Evolutionary conservation across 1,140 invertebrate genomes (phyloP).

Genomic region (Parapsyche elsis): DNA sequence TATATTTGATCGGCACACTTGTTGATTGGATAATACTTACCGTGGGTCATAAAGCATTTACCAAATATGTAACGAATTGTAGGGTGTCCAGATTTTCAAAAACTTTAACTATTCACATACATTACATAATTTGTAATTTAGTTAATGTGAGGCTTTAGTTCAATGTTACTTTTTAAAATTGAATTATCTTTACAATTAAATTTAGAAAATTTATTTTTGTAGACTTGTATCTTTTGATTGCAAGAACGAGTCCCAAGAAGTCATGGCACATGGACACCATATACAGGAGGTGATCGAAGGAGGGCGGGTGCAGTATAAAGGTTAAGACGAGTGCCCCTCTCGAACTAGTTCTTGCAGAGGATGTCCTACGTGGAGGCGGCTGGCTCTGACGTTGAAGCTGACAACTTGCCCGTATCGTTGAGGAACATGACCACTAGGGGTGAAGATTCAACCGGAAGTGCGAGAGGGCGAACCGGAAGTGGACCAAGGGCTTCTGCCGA

Average conservation of each 20-base stretch:
- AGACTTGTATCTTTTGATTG: neutral
- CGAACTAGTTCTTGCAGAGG: constrained; percentile 24
- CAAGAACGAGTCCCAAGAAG: neutral
- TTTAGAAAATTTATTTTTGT: too few species aligned
- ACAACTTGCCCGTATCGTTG: constrained; percentile 31
- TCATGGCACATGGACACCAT: neutral
- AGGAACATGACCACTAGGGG: constrained; percentile 40
- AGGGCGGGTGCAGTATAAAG: constrained; percentile 26
- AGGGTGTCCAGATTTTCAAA: constrained; percentile 16
- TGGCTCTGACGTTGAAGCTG: constrained; percentile 43
- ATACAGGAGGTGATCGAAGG: constrained; percentile 4
- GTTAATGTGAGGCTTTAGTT: neutral
- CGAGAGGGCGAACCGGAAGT: constrained; percentile 37
- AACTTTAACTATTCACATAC: neutral
- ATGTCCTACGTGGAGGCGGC: constrained; percentile 44
- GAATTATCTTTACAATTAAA: too few species aligned
- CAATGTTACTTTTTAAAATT: too few species aligned
- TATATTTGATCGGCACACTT: neutral
- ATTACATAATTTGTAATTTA: neutral
- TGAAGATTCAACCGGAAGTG: constrained; percentile 13
- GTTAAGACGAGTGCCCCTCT: neutral
- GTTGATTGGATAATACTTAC: neutral
- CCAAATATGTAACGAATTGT: neutral
- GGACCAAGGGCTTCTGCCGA: constrained; percentile 22
- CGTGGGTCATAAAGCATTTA: too few species aligned